phyloP scores from a whole-genome alignment of 23 tunicate genomes.

The Oikopleura albicans region DNA sequence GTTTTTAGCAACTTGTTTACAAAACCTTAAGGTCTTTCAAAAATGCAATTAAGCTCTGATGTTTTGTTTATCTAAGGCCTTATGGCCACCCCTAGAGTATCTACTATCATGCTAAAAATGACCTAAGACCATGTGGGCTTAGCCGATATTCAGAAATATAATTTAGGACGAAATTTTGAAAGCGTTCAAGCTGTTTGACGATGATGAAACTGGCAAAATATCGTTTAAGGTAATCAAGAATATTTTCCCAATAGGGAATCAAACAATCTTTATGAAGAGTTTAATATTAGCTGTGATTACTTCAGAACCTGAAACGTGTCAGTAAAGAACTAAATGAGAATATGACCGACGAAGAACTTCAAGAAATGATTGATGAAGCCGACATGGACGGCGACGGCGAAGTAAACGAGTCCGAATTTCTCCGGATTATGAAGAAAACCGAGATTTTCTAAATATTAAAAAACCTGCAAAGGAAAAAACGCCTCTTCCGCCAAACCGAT shows the following conservation, averaged over 20 bases:
- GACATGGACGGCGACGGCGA: constrained; percentile 99
- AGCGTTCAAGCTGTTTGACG: constrained; percentile 93
- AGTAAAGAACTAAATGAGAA: constrained; percentile 91
- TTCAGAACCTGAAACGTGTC: constrained; percentile 64
- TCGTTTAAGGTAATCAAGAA: constrained; percentile 36
- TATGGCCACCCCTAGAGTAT: no score
- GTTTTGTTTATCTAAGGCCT: no score
- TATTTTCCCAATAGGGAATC: not conserved
- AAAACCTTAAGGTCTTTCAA: no score
- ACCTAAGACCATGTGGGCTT: no score
- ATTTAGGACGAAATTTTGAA: constrained; percentile 75
- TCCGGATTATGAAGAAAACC: constrained; percentile 96
- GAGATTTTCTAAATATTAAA: not conserved
- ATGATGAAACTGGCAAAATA: constrained; percentile 96
- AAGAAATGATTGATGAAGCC: constrained; percentile 99
- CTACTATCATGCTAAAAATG: no score
- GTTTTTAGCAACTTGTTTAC: no score
- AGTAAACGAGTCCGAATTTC: constrained; percentile 78
- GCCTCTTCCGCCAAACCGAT: no score
- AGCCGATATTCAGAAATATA: no score
- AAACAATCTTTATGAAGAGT: no score
- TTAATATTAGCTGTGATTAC: no score
- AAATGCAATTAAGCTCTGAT: no score
- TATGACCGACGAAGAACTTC: constrained; percentile 86
- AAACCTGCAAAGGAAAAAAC: no score